Base-by-base conservation (phyloP, 2,888 invertebrate genomes). In the Coleophora flavipennella region DNA sequence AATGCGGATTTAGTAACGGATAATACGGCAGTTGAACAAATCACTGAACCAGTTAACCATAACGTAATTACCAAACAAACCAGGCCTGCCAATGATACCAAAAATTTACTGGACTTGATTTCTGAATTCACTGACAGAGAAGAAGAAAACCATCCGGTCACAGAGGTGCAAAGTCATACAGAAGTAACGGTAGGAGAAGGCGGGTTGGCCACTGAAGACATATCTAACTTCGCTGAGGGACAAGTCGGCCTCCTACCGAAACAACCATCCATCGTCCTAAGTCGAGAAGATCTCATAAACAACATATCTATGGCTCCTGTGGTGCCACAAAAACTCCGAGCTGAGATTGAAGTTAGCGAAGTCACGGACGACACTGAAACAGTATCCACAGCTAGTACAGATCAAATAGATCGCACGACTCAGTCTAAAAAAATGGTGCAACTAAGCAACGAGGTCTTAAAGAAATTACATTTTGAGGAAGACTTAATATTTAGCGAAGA, bases 221-320 rank as follows among this genome's bases (percentile, higher is more conserved):
- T 9, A 29, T 11, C 29, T n/a, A 11, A 4, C 13, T 10, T 9
- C 0, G 13, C 20, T 2, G 62, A 58, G 10, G 53, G 50, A 0
- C 59, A 37, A 29, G 49, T 56, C 1, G 72, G 65, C 40, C 51
- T 64, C 7, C 56, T 59, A 1, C 52, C 65, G 1, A 64, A 51
- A 4, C 59, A 68, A 31, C 60, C 54, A 34, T 76, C 76, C 0
- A 61, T 68, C 33, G 57, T 53, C 1, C 39, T 76, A 1, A 72
- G 62, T 34, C 56, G 69, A 40, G 79, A 80, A 45, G 68, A 78
- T 13, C 40, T 78, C 3, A 38, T 75, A 0, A 65, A 49, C 13
- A 77, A 68, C 26, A 63, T 79, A n/a, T 74, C 80, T 0, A 66
- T 71, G 65, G 76, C 75, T 0, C 63, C 67, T 44, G 73, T 68